Evolutionary conservation across 2,888 invertebrate genomes (phyloP).

Genomic region (Rambutsinella grinnellia): DNA sequence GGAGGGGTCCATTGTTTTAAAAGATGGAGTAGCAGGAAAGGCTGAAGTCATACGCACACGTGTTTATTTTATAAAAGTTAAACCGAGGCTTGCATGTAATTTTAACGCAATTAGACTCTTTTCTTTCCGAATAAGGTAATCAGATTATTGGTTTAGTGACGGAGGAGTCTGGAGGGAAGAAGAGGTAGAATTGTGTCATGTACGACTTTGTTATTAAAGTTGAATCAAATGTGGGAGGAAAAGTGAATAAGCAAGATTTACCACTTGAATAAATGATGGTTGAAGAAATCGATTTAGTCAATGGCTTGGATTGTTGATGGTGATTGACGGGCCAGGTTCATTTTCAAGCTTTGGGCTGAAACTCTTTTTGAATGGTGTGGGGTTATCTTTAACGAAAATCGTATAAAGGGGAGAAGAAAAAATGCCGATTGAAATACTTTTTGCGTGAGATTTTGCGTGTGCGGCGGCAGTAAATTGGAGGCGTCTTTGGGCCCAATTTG

Average conservation of each 20-base stretch:
- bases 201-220: neutral
- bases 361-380: neutral
- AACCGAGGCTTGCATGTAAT: too few species aligned
- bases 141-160: slow-evolving; percentile 6
- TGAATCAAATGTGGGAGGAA: neutral
- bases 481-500: slow-evolving; percentile 5
- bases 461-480: neutral
- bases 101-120: slow-evolving; percentile 14
- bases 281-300: neutral
- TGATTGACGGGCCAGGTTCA: neutral
- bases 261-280: neutral
- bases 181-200: neutral
- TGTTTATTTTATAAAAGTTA: too few species aligned
- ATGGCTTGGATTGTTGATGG: neutral
- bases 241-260: neutral
- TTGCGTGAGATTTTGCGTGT: slow-evolving; percentile 5
- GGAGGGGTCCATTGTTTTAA: too few species aligned
- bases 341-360: neutral
- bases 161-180: neutral
- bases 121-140: slow-evolving; percentile 15
- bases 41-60: too few species aligned
- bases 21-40: too few species aligned
- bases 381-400: neutral
- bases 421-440: slow-evolving; percentile 7
- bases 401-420: neutral